Percentiles rank a stretch among this genome's conserved stretches.
phyloP scores from a whole-genome alignment of 2,888 invertebrate species.

The Harpalus rubripes region DNA sequence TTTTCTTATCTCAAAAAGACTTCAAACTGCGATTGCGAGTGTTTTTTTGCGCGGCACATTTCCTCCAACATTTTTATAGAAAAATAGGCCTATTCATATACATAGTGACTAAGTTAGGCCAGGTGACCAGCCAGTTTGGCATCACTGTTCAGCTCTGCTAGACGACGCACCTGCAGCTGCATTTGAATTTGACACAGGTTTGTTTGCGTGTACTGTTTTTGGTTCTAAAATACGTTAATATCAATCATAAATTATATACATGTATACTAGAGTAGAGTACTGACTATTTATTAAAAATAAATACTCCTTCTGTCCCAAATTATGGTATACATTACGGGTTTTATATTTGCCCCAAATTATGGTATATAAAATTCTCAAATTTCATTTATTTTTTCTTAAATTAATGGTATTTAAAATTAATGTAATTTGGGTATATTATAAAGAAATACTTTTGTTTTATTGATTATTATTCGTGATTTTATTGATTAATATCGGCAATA shows the following conservation, averaged over 20 bases:
- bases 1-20: conserved; percentile 19
- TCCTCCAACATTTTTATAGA: conserved; percentile 39
- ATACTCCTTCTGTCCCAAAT: too few species aligned
- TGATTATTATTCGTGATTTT: too few species aligned
- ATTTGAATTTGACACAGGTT: conserved; percentile 14
- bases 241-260: not conserved
- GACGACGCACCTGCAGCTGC: conserved; percentile 31
- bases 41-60: conserved; percentile 50
- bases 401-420: too few species aligned
- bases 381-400: too few species aligned
- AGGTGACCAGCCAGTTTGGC: conserved; percentile 34
- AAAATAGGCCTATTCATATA: conserved; percentile 62
- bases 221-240: conserved; percentile 5
- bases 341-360: too few species aligned
- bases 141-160: conserved; percentile 42
- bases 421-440: too few species aligned
- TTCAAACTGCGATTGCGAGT: conserved; percentile 37
- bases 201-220: conserved; percentile 30
- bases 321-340: too few species aligned
- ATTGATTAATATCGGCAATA: too few species aligned
- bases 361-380: too few species aligned
- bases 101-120: conserved; percentile 58
- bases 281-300: too few species aligned
- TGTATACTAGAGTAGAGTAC: too few species aligned
- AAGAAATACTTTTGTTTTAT: too few species aligned